phyloP scores from a whole-genome alignment of 2,888 invertebrate species.

The Cephonodes hylas region DNA sequence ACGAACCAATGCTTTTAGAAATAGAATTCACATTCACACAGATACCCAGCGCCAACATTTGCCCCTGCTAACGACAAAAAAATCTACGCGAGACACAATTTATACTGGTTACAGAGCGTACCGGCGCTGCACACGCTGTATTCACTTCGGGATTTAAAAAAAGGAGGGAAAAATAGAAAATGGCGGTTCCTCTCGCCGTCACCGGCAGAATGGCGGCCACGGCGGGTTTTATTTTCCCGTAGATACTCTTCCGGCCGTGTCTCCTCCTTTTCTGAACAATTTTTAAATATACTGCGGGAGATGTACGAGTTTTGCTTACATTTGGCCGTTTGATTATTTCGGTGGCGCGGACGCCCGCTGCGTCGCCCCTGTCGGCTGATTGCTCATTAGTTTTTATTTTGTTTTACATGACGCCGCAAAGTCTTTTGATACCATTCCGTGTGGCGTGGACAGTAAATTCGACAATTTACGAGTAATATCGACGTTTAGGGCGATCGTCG shows the following conservation, averaged over 20 bases:
- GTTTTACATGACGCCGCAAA: not conserved
- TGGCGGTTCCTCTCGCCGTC: slow-evolving; percentile 71
- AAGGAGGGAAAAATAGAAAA: slow-evolving; percentile 59
- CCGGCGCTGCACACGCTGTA: slow-evolving; percentile 13
- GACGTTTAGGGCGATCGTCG: not conserved
- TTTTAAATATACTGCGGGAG: slow-evolving; percentile 35
- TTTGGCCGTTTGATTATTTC: slow-evolving; percentile 72
- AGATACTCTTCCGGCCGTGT: slow-evolving; percentile 59
- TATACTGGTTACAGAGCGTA: slow-evolving; percentile 9
- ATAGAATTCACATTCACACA: slow-evolving; percentile 4
- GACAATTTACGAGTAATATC: not conserved
- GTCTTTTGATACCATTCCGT: not conserved
- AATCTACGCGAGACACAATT: slow-evolving; percentile 5
- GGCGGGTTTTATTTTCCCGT: slow-evolving; percentile 58
- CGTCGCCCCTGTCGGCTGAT: slow-evolving; percentile 65
- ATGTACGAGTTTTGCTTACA: slow-evolving; percentile 58
- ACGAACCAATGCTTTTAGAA: slow-evolving; percentile 7
- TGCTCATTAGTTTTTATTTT: slow-evolving; percentile 48
- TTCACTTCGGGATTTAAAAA: slow-evolving; percentile 40
- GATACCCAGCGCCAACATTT: slow-evolving; percentile 2
- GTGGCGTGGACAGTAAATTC: not conserved
- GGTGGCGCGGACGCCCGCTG: slow-evolving; percentile 68
- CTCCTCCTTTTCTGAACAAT: slow-evolving; percentile 54
- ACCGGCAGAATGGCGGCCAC: slow-evolving; percentile 70
- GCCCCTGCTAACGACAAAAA: slow-evolving; percentile 6